Evolutionary conservation across 2,888 invertebrate genomes (phyloP).

Genomic region (Eristalis intricaria): DNA sequence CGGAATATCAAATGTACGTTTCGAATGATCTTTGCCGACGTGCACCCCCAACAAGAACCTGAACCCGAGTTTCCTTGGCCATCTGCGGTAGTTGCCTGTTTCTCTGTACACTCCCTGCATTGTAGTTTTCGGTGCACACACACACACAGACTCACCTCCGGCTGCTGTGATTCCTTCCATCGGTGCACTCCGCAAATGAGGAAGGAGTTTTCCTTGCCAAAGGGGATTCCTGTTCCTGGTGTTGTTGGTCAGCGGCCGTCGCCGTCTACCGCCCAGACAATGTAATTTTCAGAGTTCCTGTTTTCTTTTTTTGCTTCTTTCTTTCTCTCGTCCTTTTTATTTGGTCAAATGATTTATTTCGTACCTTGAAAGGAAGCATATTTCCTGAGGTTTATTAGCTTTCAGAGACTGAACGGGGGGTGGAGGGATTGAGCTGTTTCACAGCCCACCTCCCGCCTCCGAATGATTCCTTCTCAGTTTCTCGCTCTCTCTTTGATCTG

Average conservation of each 20-base stretch:
- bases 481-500: too few relatives aligned
- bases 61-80: neutral
- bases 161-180: neutral
- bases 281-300: neutral
- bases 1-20: too few relatives aligned
- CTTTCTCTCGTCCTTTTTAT: neutral
- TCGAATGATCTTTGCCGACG: too few relatives aligned
- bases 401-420: neutral
- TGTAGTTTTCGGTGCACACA: neutral
- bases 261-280: neutral
- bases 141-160: neutral
- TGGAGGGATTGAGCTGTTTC: constrained; percentile 45
- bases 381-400: constrained; percentile 50
- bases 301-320: neutral
- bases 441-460: neutral
- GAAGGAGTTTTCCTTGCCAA: neutral
- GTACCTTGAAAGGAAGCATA: constrained; percentile 47
- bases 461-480: neutral
- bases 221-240: neutral
- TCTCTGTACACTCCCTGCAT: neutral
- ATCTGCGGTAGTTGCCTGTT: neutral
- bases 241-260: neutral
- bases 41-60: too few relatives aligned
- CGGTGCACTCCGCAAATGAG: neutral
- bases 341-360: constrained; percentile 56